Percentiles rank a stretch among this genome's conserved stretches.
phyloP scores from a whole-genome alignment of 1,140 invertebrate genomes.

The Eupristina koningsbergeri region DNA sequence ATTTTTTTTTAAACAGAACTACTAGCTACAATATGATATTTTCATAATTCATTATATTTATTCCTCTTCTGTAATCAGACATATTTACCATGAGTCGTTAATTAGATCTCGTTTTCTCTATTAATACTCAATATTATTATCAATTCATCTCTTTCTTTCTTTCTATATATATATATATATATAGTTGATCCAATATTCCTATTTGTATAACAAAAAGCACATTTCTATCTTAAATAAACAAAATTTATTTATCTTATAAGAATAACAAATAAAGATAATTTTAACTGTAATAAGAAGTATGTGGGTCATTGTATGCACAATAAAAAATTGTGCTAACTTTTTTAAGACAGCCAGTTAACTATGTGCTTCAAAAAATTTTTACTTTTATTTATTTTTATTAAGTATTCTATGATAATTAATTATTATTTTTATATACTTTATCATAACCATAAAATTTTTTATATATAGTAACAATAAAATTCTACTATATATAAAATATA shows the following conservation, averaged over 20 bases:
- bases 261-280: slow-evolving; percentile 21
- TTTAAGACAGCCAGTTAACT: background rate
- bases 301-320: slow-evolving; percentile 4
- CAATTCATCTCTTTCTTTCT: too few species aligned
- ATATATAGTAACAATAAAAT: background rate
- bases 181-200: too few species aligned
- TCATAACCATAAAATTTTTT: background rate
- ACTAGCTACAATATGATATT: background rate
- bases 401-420: background rate
- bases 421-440: background rate
- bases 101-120: background rate
- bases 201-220: background rate
- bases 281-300: slow-evolving; percentile 20
- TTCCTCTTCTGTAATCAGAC: background rate
- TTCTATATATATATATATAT: too few species aligned
- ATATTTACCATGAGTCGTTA: background rate
- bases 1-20: background rate
- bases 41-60: background rate
- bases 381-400: background rate
- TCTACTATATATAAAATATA: background rate
- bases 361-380: background rate
- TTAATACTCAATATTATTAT: too few species aligned
- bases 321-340: background rate
- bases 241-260: background rate
- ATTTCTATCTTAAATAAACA: slow-evolving; percentile 15